These are phyloP conservation scores for Syrrhaptes paradoxus DNA, from an alignment of 2,113 vertebrate species.

Conservation along the genomic window DNA sequence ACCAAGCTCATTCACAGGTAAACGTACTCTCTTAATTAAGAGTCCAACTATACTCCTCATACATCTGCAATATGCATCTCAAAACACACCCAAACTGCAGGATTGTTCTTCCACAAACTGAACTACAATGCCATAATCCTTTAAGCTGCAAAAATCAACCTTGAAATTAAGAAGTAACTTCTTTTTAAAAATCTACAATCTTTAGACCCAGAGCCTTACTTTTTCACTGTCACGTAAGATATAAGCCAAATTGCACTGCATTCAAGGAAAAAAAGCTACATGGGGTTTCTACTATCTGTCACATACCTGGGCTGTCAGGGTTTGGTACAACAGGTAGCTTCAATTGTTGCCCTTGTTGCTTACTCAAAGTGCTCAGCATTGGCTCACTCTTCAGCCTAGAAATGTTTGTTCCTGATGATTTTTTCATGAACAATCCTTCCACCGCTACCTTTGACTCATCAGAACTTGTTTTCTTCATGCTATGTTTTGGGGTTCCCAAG, in stretches of 20 bases:
- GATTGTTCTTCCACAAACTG: background rate
- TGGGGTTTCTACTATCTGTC: background rate
- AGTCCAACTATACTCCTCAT: background rate
- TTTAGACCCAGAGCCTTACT: background rate
- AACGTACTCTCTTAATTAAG: background rate
- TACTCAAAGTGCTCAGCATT: conserved; percentile 35
- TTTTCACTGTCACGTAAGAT: background rate
- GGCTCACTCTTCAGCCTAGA: conserved; percentile 55
- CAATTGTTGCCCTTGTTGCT: conserved; percentile 50
- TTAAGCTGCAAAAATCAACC: background rate
- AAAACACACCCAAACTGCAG: background rate
- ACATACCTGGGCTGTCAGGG: conserved; percentile 75
- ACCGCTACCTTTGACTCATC: conserved; percentile 48
- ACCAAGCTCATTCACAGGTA: background rate
- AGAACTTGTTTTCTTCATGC: conserved; percentile 21
- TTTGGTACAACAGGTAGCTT: background rate
- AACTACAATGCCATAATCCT: background rate
- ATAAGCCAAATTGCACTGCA: background rate
- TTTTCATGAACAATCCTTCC: conserved; percentile 66
- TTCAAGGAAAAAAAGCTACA: background rate
- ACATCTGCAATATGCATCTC: background rate
- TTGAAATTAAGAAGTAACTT: background rate
- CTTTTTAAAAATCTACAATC: background rate
- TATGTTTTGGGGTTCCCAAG: conserved; percentile 66
- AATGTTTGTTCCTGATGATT: conserved; percentile 21